A percentile compares a stretch with the other conserved stretches of the same genome.
Evolutionary conservation across 2,888 invertebrate species (phyloP).

Genomic region (Pseudococcus jackbeardsleyi): DNA sequence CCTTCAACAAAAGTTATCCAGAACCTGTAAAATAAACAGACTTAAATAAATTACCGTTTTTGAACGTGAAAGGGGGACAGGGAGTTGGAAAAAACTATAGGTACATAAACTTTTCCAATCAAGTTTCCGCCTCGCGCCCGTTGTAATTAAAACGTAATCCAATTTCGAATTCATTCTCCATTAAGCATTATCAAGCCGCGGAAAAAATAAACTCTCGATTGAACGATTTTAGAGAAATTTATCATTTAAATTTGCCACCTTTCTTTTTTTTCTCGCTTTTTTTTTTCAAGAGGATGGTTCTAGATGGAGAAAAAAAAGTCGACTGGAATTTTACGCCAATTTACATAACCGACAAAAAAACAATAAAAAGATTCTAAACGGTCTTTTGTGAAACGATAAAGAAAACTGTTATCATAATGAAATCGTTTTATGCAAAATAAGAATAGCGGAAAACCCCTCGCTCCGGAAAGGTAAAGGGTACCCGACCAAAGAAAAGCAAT

Average conservation of each 20-base stretch:
- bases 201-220: constrained; percentile 50
- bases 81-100: background rate
- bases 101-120: constrained; percentile 20
- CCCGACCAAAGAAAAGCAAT: constrained; percentile 7
- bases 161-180: constrained; percentile 49
- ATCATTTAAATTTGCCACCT: constrained; percentile 52
- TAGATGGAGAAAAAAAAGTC: background rate
- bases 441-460: constrained; percentile 11
- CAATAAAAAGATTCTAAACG: constrained; percentile 51
- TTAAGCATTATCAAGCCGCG: constrained; percentile 37
- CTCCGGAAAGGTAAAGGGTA: background rate
- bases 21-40: constrained; percentile 17
- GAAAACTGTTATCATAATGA: constrained; percentile 52
- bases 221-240: constrained; percentile 32
- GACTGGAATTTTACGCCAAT: constrained; percentile 48
- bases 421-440: constrained; percentile 53
- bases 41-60: background rate
- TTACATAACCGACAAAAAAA: constrained; percentile 50
- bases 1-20: background rate
- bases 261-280: background rate
- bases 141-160: constrained; percentile 46
- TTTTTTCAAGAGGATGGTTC: background rate
- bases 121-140: background rate
- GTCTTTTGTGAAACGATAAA: constrained; percentile 43
- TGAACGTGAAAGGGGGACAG: background rate